Percentiles rank a stretch among this genome's conserved stretches.
Evolutionary conservation across 2,113 vertebrate species (phyloP).

Genomic region (Stegostoma tigrinum): DNA sequence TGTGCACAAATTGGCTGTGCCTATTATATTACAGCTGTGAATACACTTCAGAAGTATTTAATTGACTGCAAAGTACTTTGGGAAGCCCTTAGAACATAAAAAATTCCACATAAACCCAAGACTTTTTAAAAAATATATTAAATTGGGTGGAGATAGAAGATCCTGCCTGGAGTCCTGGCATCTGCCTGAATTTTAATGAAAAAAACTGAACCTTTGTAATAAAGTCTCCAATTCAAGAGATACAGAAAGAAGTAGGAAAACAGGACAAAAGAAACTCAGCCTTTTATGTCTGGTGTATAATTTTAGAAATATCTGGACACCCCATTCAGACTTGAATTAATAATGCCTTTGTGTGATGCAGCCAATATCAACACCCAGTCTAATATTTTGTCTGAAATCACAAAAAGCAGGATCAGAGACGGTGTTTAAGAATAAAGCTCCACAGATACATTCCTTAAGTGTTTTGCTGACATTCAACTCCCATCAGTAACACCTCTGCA

Average conservation of each 20-base stretch:
- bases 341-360: not conserved
- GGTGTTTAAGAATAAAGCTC: slow-evolving; percentile 5
- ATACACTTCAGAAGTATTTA: not conserved
- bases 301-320: slow-evolving; percentile 23
- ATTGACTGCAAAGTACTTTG: not conserved
- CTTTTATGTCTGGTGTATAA: slow-evolving; percentile 20
- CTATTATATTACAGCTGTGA: not conserved
- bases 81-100: not conserved
- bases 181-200: not conserved
- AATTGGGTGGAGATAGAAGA: not conserved
- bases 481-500: not conserved
- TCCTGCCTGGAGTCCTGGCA: not conserved
- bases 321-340: slow-evolving; percentile 9
- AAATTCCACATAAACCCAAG: not conserved
- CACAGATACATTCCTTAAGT: not conserved
- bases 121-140: not conserved
- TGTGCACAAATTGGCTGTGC: not conserved
- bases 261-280: not conserved
- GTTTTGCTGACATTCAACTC: slow-evolving; percentile 26
- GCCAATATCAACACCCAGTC: not conserved
- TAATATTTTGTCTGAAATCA: slow-evolving; percentile 22
- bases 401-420: not conserved
- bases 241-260: not conserved
- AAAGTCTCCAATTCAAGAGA: not conserved
- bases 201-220: not conserved